Conservation (phyloP, 2,113 vertebrate species). For the Dasyprocta punctata region DNA sequence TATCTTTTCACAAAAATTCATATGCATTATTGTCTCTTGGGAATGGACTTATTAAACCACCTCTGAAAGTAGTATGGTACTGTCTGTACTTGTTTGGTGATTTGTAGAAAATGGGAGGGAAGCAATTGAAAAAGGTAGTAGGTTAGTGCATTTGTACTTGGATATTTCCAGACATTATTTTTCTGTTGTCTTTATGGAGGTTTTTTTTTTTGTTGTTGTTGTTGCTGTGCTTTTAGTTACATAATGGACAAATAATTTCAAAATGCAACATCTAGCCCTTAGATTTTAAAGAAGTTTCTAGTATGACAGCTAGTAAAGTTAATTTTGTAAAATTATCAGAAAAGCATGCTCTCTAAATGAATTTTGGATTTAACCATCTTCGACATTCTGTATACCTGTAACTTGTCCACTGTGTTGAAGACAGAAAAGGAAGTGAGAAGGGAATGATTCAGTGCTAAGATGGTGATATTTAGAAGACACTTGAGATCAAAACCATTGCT, state of each 20-base stretch:
- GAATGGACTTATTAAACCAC: background rate
- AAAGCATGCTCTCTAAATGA: background rate
- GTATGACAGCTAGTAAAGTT: background rate
- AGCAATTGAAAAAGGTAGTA: background rate
- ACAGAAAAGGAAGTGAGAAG: background rate
- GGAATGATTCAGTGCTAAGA: background rate
- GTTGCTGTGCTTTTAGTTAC: no score
- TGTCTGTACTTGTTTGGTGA: background rate
- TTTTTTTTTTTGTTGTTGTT: background rate
- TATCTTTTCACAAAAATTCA: background rate
- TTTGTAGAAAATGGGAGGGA: background rate
- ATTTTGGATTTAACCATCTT: background rate
- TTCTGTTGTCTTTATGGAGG: background rate
- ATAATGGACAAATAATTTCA: background rate
- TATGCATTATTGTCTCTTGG: background rate
- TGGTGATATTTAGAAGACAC: background rate
- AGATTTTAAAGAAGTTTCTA: background rate
- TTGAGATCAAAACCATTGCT: background rate
- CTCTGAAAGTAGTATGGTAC: background rate
- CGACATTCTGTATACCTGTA: background rate
- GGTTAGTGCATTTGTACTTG: background rate
- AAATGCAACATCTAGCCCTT: background rate
- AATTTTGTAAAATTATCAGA: background rate
- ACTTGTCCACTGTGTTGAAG: background rate
- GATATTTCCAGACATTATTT: background rate